Conservation (phyloP, 2,113 vertebrate species). For the Axis porcinus region DNA sequence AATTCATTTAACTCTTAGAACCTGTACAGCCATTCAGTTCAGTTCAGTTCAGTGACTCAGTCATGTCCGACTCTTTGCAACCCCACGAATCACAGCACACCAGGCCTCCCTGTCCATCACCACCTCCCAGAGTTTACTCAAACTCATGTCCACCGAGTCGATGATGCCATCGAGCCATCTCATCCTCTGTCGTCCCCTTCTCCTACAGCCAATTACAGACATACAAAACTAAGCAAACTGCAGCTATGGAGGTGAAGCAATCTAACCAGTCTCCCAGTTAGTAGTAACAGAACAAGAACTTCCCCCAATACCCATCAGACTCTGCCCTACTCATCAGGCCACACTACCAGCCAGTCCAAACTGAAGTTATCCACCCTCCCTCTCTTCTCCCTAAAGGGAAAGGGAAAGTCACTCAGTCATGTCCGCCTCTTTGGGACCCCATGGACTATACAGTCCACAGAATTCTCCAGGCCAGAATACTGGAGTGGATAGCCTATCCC, state of each 20-base stretch:
- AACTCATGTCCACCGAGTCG: too few species aligned
- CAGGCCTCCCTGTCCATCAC: too few species aligned
- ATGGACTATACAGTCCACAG: background rate
- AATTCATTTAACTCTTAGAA: background rate
- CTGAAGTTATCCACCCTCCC: too few species aligned
- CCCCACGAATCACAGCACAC: too few species aligned
- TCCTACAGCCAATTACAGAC: background rate
- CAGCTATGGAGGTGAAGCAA: background rate
- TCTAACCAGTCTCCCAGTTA: background rate
- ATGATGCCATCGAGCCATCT: too few species aligned
- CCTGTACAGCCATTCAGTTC: background rate
- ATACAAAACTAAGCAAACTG: background rate
- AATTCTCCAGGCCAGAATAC: background rate
- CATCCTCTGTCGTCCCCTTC: too few species aligned
- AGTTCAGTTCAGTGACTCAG: too few species aligned
- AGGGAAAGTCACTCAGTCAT: background rate
- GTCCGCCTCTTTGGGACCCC: background rate
- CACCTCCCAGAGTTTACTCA: too few species aligned
- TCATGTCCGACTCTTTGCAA: too few species aligned
- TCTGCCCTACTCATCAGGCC: background rate
- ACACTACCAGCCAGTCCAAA: background rate
- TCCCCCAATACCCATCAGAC: background rate
- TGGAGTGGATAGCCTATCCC: background rate
- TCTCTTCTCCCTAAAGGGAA: background rate
- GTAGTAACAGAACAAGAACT: background rate